Conservation (phyloP, 2,888 invertebrate genomes). For the Beris chalybata region DNA sequence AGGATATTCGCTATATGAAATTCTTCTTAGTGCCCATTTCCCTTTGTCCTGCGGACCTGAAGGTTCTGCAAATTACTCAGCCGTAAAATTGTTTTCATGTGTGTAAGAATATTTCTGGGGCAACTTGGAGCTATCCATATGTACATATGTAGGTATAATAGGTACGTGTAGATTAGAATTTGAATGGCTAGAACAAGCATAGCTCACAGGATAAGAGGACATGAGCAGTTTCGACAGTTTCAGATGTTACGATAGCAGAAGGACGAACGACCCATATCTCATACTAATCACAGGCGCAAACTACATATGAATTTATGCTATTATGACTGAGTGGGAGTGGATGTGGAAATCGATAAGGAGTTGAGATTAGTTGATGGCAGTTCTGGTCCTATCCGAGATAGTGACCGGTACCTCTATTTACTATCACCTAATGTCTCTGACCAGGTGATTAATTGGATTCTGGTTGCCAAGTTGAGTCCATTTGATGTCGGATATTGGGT, state of each 20-base stretch:
- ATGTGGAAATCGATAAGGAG: conserved; percentile 11
- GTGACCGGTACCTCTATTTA: neutral
- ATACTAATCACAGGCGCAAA: conserved; percentile 4
- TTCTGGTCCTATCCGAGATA: neutral
- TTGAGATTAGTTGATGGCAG: neutral
- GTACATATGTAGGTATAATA: neutral
- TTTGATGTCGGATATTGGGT: conserved; percentile 10
- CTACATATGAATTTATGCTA: too few species aligned
- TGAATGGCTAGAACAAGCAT: conserved; percentile 1
- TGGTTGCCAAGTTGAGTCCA: conserved; percentile 23
- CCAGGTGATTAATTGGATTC: conserved; percentile 23
- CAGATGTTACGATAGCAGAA: conserved; percentile 8
- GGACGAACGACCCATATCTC: neutral
- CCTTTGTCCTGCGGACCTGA: conserved; percentile 10
- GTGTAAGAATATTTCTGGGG: too few species aligned
- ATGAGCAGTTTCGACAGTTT: neutral
- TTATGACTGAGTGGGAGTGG: too few species aligned
- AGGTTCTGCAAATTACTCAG: conserved; percentile 20
- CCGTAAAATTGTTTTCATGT: conserved; percentile 11
- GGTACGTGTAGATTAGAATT: conserved; percentile 4
- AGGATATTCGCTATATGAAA: conserved; percentile 8
- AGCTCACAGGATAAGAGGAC: neutral
- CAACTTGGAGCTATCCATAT: neutral
- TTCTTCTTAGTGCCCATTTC: conserved; percentile 24
- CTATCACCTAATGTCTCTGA: neutral